phyloP scores from a whole-genome alignment of 2,113 vertebrate genomes.

The Syngnathus scovelli region DNA sequence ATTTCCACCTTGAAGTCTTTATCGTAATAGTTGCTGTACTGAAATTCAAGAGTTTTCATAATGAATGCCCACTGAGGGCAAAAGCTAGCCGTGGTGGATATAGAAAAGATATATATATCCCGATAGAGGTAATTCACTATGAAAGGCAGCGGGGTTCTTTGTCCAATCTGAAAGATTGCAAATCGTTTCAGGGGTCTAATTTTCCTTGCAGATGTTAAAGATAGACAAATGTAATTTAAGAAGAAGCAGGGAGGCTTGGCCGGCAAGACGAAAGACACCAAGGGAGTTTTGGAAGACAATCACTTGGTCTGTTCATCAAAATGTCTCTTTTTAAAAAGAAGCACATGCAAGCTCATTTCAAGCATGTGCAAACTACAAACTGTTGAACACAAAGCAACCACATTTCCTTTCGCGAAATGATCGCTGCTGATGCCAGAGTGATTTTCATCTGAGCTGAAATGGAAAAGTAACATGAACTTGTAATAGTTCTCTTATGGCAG shows the following conservation, averaged over 20 bases:
- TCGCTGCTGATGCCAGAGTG: slow-evolving; percentile 21
- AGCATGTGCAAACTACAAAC: background rate
- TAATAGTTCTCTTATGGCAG: slow-evolving; percentile 27
- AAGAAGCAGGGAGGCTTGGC: slow-evolving; percentile 11
- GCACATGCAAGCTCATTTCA: slow-evolving; percentile 5
- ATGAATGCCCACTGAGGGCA: slow-evolving; percentile 46
- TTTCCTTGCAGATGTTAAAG: slow-evolving; percentile 44
- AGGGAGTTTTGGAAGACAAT: slow-evolving; percentile 13
- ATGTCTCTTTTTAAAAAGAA: slow-evolving; percentile 2
- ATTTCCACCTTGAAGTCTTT: slow-evolving; percentile 45
- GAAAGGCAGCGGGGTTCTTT: slow-evolving; percentile 49
- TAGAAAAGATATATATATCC: slow-evolving; percentile 48
- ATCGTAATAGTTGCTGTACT: slow-evolving; percentile 43
- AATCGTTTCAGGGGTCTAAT: slow-evolving; percentile 39
- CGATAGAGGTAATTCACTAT: slow-evolving; percentile 51
- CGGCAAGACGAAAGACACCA: slow-evolving; percentile 9
- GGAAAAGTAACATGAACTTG: slow-evolving; percentile 27
- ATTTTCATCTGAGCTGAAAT: slow-evolving; percentile 30
- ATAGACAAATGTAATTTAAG: slow-evolving; percentile 48
- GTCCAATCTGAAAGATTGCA: slow-evolving; percentile 30
- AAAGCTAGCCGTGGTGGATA: slow-evolving; percentile 44
- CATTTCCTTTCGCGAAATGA: slow-evolving; percentile 12
- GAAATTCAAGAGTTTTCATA: slow-evolving; percentile 58
- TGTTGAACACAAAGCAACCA: slow-evolving; percentile 10
- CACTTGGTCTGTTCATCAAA: slow-evolving; percentile 14